Evolutionary conservation across 2,113 vertebrate species (phyloP), one percentile per base, ranked within the genome.

Genomic region (Centropus unirufus): DNA sequence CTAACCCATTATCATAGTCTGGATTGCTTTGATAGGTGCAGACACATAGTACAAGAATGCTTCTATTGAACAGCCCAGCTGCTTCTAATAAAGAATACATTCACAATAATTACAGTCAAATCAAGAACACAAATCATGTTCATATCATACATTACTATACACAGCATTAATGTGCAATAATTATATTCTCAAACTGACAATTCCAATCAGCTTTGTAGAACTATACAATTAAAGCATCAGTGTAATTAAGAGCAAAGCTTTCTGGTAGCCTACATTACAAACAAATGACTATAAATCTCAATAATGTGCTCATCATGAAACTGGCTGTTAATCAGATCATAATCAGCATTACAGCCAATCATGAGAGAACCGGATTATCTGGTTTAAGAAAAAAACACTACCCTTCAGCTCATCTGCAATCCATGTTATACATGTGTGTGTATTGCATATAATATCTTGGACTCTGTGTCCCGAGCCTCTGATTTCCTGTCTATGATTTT

Each of bases 191-290:
- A 55, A 81, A 74, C 40, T 97, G 84, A 80, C 76, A 93, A 86
- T 90, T 95, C 83, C 62, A 95, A 74, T 92, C 93, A 93, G 39
- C 83, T 62, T 23, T 75, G 70, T 95, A 78, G 63, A 85, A 77
- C 46, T 94, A 27, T 44, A 68, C 34, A 92, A 83, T 93, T 91
- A 95, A 83, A 95, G 13, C 32, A 77, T 95, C 30, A 72, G 42
- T 59, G 57, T 90, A 92, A 96, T 96, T 96, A 86, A 81, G 81
- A 87, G 58, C 42, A 81, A 70, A 80, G 78, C 70, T 94, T 94
- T 80, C 89, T 80, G 51, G 89, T 69, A 81, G 49, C 34, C 29
- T 81, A 81, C 17, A 81, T 54, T 89, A 54, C 83, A 49, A 95
- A 79, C 70, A 87, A 92, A 63, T 46, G 15, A 23, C 77, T 29